Conservation (phyloP, 2,113 vertebrate species). For the Octodon degus region DNA sequence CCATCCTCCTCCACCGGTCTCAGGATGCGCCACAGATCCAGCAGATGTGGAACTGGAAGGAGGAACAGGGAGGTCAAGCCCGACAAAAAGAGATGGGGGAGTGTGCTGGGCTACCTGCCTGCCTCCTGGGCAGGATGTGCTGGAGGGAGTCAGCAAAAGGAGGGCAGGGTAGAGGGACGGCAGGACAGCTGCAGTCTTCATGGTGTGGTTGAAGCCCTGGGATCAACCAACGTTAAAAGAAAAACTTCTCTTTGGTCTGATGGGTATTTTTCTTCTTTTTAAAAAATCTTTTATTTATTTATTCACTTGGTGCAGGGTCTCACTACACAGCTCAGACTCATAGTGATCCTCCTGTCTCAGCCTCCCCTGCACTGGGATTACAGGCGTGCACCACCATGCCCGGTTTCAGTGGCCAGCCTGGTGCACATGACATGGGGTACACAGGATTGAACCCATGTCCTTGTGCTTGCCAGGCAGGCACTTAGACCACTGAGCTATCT, state of each 20-base stretch:
- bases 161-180: not conserved
- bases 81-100: not conserved
- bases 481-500: no score
- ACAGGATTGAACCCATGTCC: no score
- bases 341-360: no score
- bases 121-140: not conserved
- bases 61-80: not conserved
- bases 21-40: conserved; percentile 88
- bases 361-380: no score
- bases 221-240: not conserved
- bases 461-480: no score
- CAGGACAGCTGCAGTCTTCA: not conserved
- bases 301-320: no score
- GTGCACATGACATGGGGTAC: no score
- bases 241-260: not conserved
- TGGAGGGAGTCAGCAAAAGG: not conserved
- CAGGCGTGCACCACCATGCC: no score
- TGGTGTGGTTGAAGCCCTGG: not conserved
- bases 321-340: no score
- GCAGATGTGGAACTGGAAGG: conserved; percentile 58
- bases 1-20: conserved; percentile 41
- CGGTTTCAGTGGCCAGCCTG: no score
- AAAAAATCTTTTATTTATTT: no score
- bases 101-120: not conserved
- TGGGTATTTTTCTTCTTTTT: no score